Base-by-base conservation (phyloP, 2,113 vertebrate species). In the Heloderma charlesbogerti region DNA sequence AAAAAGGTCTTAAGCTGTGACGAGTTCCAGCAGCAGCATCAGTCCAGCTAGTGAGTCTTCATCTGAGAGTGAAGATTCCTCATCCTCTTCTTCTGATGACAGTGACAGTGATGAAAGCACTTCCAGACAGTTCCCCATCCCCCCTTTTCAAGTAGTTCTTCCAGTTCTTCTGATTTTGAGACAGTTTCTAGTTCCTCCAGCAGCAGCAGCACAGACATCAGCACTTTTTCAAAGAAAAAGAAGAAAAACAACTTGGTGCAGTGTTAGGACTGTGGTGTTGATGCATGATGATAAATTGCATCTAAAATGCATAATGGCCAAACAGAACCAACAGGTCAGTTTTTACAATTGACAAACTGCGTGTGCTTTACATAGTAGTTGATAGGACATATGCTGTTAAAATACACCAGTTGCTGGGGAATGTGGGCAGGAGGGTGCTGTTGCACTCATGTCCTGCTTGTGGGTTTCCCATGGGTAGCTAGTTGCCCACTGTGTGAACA, bases 181-280 rank as follows among this genome's bases (percentile, higher is more conserved):
- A 97, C 97, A 0, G 98, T 98, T 80, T 97, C 97, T 37, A 97
- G 97, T 93, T 97, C 97, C 92, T 97, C 97, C 87, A 96, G 87
- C 83, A 98, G 97, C 94, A 98, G 96, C 95, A 97, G 97, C 48
- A 98, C 98, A 84, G 98, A 98, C 95, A 99, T 98, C 89, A 98
- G 98, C 31, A 99, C 98, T n/a, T n/a, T n/a, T n/a, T n/a, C 98
- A 0, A 99, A 97, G 96, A 99, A 98, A 92, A 99, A 97, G 95
- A 99, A 99, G 97, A 98, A 98, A 96, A 98, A 96, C 99, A 97
- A 93, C n/a, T 12, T 74, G 67, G 71, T 31, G 13, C 37, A 34
- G 9, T 31, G 1, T 16, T 86, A 78, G 94, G 67, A 95, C 95
- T 89, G 31, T 93, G 89, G 9, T 57, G 85, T 75, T 20, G 27